Conservation (phyloP, 2,797 vertebrate species). For the Scarus forsteni region DNA sequence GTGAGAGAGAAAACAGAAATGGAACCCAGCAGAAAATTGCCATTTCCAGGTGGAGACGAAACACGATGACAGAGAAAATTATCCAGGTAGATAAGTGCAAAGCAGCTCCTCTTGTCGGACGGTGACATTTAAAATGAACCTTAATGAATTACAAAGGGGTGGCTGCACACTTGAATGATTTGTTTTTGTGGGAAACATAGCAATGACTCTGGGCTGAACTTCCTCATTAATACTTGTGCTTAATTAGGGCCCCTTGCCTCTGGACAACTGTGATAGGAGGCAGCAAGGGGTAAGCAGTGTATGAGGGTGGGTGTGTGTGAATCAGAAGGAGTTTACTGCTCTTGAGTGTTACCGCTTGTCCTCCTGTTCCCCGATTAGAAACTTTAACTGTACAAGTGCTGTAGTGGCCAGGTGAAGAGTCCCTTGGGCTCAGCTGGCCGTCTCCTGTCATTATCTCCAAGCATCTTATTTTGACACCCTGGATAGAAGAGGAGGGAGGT, state of each 20-base stretch:
- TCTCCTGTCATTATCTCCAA: slow-evolving; percentile 45
- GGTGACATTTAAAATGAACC: slow-evolving; percentile 49
- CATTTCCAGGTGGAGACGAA: slow-evolving; percentile 31
- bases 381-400: slow-evolving; percentile 31
- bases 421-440: slow-evolving; percentile 49
- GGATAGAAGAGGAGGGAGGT: slow-evolving; percentile 47
- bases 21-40: slow-evolving; percentile 34
- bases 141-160: slow-evolving; percentile 47
- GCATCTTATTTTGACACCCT: slow-evolving; percentile 54
- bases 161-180: slow-evolving; percentile 56
- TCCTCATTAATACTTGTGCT: slow-evolving; percentile 79
- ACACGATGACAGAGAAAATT: slow-evolving; percentile 18
- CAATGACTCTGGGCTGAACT: slow-evolving; percentile 64
- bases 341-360: slow-evolving; percentile 14
- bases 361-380: slow-evolving; percentile 31
- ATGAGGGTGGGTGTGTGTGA: slow-evolving; percentile 2
- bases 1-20: slow-evolving; percentile 6
- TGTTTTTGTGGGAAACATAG: slow-evolving; percentile 78
- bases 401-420: slow-evolving; percentile 40
- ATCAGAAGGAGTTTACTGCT: slow-evolving; percentile 41
- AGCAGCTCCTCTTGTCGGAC: slow-evolving; percentile 25
- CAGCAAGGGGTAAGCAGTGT: slow-evolving; percentile 29
- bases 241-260: slow-evolving; percentile 74
- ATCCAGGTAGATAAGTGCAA: slow-evolving; percentile 20
- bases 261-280: slow-evolving; percentile 44